A percentile compares a stretch with the other conserved stretches of the same genome.
These are phyloP conservation scores for Nymphicus hollandicus DNA, from an alignment of 2,113 vertebrate species.

Conservation along the genomic window DNA sequence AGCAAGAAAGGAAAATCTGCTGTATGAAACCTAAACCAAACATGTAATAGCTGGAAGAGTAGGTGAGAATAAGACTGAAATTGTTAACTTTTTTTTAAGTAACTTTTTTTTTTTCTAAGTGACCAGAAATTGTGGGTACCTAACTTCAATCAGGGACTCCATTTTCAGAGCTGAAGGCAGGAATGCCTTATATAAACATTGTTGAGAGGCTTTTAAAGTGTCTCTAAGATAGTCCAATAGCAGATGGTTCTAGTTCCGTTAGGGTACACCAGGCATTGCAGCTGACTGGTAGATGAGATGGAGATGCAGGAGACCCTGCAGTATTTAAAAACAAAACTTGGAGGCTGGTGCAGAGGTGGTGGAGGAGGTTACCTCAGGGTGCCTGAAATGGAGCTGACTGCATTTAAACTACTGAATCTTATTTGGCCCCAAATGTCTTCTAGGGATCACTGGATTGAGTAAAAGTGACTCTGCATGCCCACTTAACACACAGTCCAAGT, in stretches of 20 bases:
- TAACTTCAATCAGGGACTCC: background rate
- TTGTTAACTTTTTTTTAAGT: background rate
- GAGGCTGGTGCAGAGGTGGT: background rate
- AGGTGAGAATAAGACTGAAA: background rate
- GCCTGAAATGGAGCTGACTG: background rate
- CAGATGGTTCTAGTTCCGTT: background rate
- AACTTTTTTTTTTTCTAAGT: background rate
- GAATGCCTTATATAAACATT: accelerated
- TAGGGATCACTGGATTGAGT: background rate
- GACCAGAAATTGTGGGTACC: background rate
- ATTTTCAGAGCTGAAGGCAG: background rate
- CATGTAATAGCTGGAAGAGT: background rate
- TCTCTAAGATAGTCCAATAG: background rate
- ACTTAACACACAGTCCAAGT: background rate
- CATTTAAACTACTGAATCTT: background rate
- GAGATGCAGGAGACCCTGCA: background rate
- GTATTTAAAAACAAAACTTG: background rate
- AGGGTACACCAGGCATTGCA: background rate
- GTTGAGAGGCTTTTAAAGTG: background rate
- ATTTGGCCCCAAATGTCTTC: background rate
- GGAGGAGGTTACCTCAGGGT: background rate
- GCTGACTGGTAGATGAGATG: background rate
- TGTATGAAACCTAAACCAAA: background rate
- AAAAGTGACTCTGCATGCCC: background rate
- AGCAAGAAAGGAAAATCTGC: background rate